Evolutionary conservation across 2,888 invertebrate species (phyloP).

Genomic region (Noctua pronuba): DNA sequence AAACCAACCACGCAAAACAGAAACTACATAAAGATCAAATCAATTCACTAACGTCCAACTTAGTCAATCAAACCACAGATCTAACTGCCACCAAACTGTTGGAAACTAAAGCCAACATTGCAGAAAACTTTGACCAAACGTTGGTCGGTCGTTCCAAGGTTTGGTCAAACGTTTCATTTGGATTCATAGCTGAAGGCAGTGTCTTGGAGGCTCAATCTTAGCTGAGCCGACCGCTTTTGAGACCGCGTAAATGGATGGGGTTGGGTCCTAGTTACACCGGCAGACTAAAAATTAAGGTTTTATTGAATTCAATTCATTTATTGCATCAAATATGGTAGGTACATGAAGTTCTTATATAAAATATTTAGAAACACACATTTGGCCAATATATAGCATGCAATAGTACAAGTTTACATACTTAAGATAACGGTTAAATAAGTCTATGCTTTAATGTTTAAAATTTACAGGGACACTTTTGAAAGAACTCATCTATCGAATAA

Average conservation of each 20-base stretch:
- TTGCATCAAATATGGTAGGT: too few relatives aligned
- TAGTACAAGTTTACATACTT: too few relatives aligned
- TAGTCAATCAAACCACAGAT: constrained; percentile 20
- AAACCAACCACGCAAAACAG: constrained; percentile 7
- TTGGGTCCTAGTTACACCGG: constrained; percentile 41
- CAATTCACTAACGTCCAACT: constrained; percentile 36
- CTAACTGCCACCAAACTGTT: constrained; percentile 29
- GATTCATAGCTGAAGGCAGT: constrained; percentile 71
- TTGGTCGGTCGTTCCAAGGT: constrained; percentile 44
- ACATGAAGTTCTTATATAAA: too few relatives aligned
- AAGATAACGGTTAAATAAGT: too few relatives aligned
- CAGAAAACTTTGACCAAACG: constrained; percentile 44
- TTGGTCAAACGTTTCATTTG: constrained; percentile 70
- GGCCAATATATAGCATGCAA: too few relatives aligned
- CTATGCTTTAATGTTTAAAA: too few relatives aligned
- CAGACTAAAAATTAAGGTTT: background rate
- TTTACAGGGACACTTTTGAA: too few relatives aligned
- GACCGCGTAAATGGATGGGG: constrained; percentile 70
- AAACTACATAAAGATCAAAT: constrained; percentile 36
- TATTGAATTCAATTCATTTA: too few relatives aligned
- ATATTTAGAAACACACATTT: too few relatives aligned
- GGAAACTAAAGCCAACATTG: constrained; percentile 39
- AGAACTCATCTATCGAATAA: too few relatives aligned
- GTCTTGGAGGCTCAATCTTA: constrained; percentile 73
- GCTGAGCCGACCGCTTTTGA: constrained; percentile 70